These are phyloP conservation scores for Lasioglossum morio DNA, from an alignment of 2,888 invertebrate species.

Conservation along the genomic window DNA sequence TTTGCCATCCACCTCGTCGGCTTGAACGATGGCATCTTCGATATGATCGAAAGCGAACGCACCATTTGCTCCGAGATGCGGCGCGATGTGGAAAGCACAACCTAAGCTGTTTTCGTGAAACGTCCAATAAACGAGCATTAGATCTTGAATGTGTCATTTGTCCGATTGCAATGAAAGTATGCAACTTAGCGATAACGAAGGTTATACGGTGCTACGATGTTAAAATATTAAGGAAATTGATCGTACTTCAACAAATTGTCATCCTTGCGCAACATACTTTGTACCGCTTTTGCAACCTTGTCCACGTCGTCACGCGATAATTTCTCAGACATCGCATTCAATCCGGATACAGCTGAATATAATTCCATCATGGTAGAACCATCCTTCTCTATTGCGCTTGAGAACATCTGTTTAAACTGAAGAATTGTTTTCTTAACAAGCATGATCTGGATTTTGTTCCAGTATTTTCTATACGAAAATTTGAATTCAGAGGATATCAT, in stretches of 20 bases:
- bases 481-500: constrained; percentile 53
- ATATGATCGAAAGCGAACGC: constrained; percentile 90
- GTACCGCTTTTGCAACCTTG: constrained; percentile 90
- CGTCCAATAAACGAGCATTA: constrained; percentile 31
- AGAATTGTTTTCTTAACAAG: neutral
- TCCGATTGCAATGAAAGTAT: neutral
- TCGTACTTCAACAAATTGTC: constrained; percentile 90
- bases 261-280: constrained; percentile 93
- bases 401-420: constrained; percentile 79
- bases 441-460: neutral
- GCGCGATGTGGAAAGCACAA: constrained; percentile 93
- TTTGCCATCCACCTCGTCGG: constrained; percentile 96
- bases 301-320: constrained; percentile 87
- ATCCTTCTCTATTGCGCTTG: constrained; percentile 88
- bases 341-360: constrained; percentile 90
- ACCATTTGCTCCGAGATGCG: constrained; percentile 89
- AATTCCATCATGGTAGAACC: constrained; percentile 89
- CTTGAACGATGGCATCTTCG: constrained; percentile 97
- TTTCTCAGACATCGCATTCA: constrained; percentile 89
- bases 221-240: constrained; percentile 32
- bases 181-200: neutral
- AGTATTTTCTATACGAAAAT: neutral
- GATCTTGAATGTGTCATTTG: neutral
- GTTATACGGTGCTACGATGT: neutral
- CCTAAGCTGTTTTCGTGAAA: constrained; percentile 88